Conservation (phyloP, 2,888 invertebrate genomes). For the Drosophila hamatofila region DNA sequence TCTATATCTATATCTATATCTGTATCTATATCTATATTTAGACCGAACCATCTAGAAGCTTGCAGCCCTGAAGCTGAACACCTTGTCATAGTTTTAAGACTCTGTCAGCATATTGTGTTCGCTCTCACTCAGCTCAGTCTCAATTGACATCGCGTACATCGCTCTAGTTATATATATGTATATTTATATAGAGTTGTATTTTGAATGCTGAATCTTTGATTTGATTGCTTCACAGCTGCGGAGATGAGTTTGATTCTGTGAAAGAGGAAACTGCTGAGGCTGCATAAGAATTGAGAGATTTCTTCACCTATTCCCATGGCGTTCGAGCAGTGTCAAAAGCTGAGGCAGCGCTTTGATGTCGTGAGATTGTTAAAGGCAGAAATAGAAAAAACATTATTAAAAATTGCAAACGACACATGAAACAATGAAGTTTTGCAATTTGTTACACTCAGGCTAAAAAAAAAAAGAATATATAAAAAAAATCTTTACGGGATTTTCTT, state of each 20-base stretch:
- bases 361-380: conserved; percentile 52
- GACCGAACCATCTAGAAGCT: not conserved
- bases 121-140: conserved; percentile 4
- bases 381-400: conserved; percentile 25
- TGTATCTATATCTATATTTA: not conserved
- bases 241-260: conserved; percentile 49
- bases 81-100: not conserved
- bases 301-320: conserved; percentile 72
- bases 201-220: conserved; percentile 46
- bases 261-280: conserved; percentile 68
- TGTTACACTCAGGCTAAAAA: not conserved
- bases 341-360: conserved; percentile 54
- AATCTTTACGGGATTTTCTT: not conserved
- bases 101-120: conserved; percentile 2
- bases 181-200: not conserved
- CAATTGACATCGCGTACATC: not conserved
- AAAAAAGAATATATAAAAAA: not conserved
- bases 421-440: conserved; percentile 58
- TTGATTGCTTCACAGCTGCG: conserved; percentile 60
- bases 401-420: conserved; percentile 32
- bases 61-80: conserved; percentile 3
- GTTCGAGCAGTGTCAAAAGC: conserved; percentile 35
- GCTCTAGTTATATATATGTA: not conserved
- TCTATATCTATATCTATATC: conserved; percentile 2
- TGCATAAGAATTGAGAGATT: conserved; percentile 47